These are phyloP conservation scores for Patella ulyssiponensis DNA, from an alignment of 2,888 invertebrate genomes.

Conservation along the genomic window DNA sequence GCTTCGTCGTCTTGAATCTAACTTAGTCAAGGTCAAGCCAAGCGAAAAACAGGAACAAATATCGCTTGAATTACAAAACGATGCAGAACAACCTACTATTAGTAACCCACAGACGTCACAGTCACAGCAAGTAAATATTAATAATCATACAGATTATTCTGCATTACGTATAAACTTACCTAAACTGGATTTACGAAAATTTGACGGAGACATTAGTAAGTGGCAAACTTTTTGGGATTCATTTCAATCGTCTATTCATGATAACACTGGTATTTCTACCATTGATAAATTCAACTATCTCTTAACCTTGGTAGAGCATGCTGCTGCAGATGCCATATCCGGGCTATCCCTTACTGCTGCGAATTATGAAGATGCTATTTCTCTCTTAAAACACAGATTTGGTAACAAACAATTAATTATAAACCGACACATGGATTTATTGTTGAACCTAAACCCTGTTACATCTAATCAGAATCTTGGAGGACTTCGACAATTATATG, in stretches of 20 bases:
- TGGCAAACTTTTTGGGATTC: not conserved
- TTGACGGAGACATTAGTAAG: not conserved
- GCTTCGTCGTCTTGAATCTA: not conserved
- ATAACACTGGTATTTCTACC: not conserved
- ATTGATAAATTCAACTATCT: not conserved
- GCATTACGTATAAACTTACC: not conserved
- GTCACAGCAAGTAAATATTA: too few species aligned
- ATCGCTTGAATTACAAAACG: too few species aligned
- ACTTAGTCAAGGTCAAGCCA: not conserved
- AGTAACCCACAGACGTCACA: too few species aligned
- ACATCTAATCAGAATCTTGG: not conserved
- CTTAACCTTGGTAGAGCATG: not conserved
- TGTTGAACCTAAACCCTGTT: not conserved
- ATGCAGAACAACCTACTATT: too few species aligned
- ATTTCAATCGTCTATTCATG: not conserved
- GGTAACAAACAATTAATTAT: not conserved
- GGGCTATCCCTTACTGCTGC: not conserved
- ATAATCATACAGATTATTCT: too few species aligned
- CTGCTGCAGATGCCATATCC: not conserved
- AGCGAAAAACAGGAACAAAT: not conserved
- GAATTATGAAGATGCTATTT: not conserved
- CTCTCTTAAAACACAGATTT: not conserved
- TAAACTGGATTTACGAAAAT: not conserved
- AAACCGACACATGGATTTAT: not conserved
- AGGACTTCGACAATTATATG: not conserved